Conservation (phyloP, 1,140 invertebrate genomes). For the Oscheius sp. region DNA sequence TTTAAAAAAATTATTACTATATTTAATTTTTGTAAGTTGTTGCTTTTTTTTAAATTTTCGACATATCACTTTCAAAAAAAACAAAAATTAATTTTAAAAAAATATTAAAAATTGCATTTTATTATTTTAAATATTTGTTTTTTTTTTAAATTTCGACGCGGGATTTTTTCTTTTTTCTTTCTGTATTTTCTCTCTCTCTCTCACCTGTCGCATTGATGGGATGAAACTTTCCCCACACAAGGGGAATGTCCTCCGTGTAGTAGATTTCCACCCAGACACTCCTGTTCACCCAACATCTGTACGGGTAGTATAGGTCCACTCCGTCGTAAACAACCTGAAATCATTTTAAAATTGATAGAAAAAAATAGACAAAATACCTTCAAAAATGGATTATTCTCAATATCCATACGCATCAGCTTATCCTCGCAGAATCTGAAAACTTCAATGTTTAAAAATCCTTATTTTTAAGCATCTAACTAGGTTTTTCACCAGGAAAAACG, state of each 20-base stretch:
- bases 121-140: background rate
- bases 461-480: constrained; percentile 1
- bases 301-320: constrained; percentile 13
- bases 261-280: constrained; percentile 55
- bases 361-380: constrained; percentile 23
- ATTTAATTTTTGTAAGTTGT: too few relatives aligned
- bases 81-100: background rate
- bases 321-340: background rate
- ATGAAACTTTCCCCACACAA: constrained; percentile 41
- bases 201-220: constrained; percentile 32
- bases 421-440: constrained; percentile 46
- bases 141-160: too few relatives aligned
- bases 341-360: background rate
- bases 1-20: too few relatives aligned
- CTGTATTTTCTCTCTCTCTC: too few relatives aligned
- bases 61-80: background rate
- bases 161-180: too few relatives aligned
- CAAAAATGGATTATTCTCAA: constrained; percentile 43
- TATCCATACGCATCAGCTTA: constrained; percentile 34
- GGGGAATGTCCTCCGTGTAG: constrained; percentile 53
- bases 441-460: background rate
- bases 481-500: background rate
- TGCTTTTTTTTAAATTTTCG: too few relatives aligned
- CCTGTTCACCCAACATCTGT: constrained; percentile 46
- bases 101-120: background rate